phyloP scores from a whole-genome alignment of 2,797 vertebrate species.

The Decapterus maruadsi region DNA sequence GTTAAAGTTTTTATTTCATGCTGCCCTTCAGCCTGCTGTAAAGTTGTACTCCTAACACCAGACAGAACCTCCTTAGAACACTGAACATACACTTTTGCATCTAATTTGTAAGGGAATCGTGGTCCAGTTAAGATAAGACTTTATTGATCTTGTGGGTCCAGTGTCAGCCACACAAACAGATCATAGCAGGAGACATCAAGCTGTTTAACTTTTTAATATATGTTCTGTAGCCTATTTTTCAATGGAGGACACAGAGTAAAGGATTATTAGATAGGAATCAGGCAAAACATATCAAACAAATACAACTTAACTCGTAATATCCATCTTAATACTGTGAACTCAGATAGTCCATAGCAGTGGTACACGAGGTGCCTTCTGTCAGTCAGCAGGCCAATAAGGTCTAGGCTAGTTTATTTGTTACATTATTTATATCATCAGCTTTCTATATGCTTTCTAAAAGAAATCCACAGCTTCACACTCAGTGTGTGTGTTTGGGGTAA shows the following conservation, averaged over 20 bases:
- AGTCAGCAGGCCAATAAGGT: conserved; percentile 20
- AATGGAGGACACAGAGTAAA: background rate
- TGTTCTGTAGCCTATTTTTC: too few species aligned
- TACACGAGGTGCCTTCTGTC: conserved; percentile 31
- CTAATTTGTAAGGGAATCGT: too few species aligned
- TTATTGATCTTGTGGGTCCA: too few species aligned
- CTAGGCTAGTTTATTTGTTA: conserved; percentile 16
- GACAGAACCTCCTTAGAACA: too few species aligned
- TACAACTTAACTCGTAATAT: background rate
- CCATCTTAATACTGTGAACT: background rate
- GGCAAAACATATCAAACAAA: background rate
- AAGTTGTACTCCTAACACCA: too few species aligned
- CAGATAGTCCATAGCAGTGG: conserved; percentile 10
- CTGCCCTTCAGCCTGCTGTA: too few species aligned
- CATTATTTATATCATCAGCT: conserved; percentile 57
- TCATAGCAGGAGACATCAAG: too few species aligned
- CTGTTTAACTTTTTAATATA: too few species aligned
- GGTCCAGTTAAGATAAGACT: too few species aligned
- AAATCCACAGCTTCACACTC: background rate
- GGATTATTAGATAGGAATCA: background rate
- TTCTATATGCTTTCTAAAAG: conserved; percentile 10
- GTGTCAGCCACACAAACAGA: too few species aligned
- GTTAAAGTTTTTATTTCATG: background rate
- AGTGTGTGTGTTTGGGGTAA: background rate
- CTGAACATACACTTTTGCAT: too few species aligned